These are phyloP conservation scores for Dicycla oo DNA, from an alignment of 2,888 invertebrate species.

Conservation along the genomic window DNA sequence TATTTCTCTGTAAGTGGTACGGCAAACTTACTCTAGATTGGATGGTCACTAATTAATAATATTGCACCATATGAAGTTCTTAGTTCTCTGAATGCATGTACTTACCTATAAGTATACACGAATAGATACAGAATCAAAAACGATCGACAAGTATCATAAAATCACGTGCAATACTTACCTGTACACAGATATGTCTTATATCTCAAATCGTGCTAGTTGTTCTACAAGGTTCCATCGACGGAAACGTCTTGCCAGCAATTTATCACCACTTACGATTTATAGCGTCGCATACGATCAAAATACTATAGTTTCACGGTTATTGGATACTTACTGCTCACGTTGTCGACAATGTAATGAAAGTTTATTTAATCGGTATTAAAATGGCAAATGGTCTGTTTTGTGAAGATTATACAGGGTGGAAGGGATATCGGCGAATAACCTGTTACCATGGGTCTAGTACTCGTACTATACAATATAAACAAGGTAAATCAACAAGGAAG, in stretches of 20 bases:
- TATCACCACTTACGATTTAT: constrained; percentile 55
- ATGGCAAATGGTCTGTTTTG: not conserved
- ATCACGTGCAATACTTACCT: not conserved
- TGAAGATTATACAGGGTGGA: no score
- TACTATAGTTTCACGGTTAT: constrained; percentile 27
- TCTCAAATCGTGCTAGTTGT: constrained; percentile 31
- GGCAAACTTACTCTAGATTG: no score
- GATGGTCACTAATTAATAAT: no score
- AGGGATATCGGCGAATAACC: no score
- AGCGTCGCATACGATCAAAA: constrained; percentile 29
- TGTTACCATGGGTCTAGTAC: no score
- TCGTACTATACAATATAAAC: no score
- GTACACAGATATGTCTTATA: not conserved
- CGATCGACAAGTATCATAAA: not conserved
- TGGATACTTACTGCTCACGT: constrained; percentile 16
- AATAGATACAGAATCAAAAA: not conserved
- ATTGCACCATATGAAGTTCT: no score
- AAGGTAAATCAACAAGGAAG: no score
- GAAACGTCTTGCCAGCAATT: constrained; percentile 49
- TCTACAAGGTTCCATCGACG: constrained; percentile 12
- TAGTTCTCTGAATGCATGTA: not conserved
- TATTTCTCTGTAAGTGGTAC: no score
- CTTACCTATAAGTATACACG: no score
- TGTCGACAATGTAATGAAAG: constrained; percentile 12
- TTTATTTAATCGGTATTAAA: constrained; percentile 4